Evolutionary conservation across 2,888 invertebrate genomes (phyloP), one percentile per base, ranked within the genome.

Genomic region (Diplolepis rosae): DNA sequence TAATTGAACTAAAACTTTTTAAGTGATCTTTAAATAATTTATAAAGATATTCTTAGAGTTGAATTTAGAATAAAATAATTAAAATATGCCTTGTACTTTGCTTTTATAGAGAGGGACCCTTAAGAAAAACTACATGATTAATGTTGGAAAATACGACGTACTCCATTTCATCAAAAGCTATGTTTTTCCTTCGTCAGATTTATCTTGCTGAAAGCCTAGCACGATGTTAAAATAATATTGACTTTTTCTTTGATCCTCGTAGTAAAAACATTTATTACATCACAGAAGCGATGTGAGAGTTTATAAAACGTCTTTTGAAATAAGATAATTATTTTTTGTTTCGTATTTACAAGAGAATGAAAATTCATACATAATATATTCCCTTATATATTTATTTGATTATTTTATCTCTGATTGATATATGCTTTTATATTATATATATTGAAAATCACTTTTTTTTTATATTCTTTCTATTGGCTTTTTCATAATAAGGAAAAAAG

Each of bases 151-250:
- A 61, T 24, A 61, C 35, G 61, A 61, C 35, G 61, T 39, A 39
- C 39, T 24, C 32, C 61, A 24, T 61, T 61, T 61, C 39, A 61
- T 61, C 61, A 61, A 61, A 61, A 61, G 27, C 35, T 24, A n/a
- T 39, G 61, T 61, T 61, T 61, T 61, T 39, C 39, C 39, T 24
- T 39, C 39, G 35, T 27, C 61, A 61, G 35, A 61, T 61, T 61
- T 61, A 61, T 61, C 61, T 61, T 61, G 24, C 39, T 61, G 61
- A 61, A 61, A 61, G 61, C 61, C 61, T 39, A 61, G 61, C 18
- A 24, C 61, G 61, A 35, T 39, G 24, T 39, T 61, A 61, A 39
- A 61, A 61, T 39, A 61, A 61, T 61, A 61, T 61, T 61, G 35
- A 61, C 61, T 24, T 61, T 61, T 61, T 61, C 61, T 61, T 61